A percentile compares a stretch with the other conserved stretches of the same genome.
phyloP scores from a whole-genome alignment of 2,797 vertebrate genomes.

The Hydrolagus colliei region DNA sequence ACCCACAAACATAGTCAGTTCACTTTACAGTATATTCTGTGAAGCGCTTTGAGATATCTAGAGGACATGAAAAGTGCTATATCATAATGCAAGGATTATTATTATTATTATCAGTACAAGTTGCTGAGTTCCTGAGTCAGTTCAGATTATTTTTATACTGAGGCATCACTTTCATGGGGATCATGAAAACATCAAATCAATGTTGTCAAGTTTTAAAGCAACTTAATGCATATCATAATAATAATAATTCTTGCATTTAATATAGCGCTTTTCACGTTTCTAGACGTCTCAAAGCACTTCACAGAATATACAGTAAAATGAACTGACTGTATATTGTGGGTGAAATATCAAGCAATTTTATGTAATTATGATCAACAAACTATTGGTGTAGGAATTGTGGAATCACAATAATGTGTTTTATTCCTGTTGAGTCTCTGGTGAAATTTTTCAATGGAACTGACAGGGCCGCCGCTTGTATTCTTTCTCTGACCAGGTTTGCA shows the following conservation, averaged over 20 bases:
- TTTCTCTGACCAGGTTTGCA: conserved; percentile 65
- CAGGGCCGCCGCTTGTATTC: conserved; percentile 6
- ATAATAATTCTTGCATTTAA: too few species aligned
- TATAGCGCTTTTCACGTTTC: too few species aligned
- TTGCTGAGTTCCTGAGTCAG: too few species aligned
- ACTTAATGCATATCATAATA: too few species aligned
- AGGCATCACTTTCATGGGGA: not conserved
- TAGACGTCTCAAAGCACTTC: too few species aligned
- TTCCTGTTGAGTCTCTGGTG: not conserved
- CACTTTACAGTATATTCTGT: too few species aligned
- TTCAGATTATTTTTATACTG: not conserved
- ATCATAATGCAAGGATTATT: too few species aligned
- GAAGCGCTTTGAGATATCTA: too few species aligned
- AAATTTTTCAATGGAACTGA: not conserved
- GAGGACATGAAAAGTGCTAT: too few species aligned
- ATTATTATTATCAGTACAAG: too few species aligned
- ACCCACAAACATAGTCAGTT: too few species aligned
- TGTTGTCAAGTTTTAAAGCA: not conserved
- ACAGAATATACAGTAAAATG: not conserved
- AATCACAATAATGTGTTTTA: not conserved
- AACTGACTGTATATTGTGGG: not conserved
- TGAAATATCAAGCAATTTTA: not conserved
- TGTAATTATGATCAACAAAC: too few species aligned
- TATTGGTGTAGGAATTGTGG: not conserved
- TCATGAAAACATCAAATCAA: not conserved